Percentiles rank a stretch among this genome's conserved stretches.
These are phyloP conservation scores for Sphaerodactylus townsendi DNA, from an alignment of 2,113 vertebrate species.

Conservation along the genomic window DNA sequence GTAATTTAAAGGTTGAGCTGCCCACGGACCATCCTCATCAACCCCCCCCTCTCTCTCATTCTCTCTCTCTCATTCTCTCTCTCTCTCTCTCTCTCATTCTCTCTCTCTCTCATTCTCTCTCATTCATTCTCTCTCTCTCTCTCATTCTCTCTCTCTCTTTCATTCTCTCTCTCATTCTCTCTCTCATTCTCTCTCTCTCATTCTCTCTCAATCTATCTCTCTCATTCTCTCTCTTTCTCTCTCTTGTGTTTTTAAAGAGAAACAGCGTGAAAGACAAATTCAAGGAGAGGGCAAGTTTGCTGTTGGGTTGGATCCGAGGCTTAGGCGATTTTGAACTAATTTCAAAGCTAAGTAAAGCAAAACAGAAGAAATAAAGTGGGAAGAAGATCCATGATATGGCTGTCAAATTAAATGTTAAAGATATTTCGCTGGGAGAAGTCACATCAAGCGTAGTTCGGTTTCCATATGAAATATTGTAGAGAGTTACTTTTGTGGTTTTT, in stretches of 20 bases:
- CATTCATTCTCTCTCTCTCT: background rate
- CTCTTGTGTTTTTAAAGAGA: too few relatives aligned
- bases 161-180: too few relatives aligned
- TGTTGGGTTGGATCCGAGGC: background rate
- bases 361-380: background rate
- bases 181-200: too few relatives aligned
- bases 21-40: background rate
- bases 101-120: too few relatives aligned
- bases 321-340: background rate
- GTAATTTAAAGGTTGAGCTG: background rate
- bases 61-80: too few relatives aligned
- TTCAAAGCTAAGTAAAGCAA: background rate
- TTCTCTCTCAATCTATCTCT: too few relatives aligned
- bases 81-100: too few relatives aligned
- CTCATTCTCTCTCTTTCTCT: too few relatives aligned
- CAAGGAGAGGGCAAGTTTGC: background rate
- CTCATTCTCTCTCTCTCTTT: too few relatives aligned
- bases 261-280: background rate
- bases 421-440: background rate
- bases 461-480: background rate
- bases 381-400: too few relatives aligned
- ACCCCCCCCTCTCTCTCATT: too few relatives aligned
- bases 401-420: background rate
- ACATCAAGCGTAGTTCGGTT: background rate
- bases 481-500: background rate